A percentile compares a stretch with the other conserved stretches of the same genome.
Conservation (phyloP, 2,113 vertebrate species). For the Poecilia latipinna region DNA sequence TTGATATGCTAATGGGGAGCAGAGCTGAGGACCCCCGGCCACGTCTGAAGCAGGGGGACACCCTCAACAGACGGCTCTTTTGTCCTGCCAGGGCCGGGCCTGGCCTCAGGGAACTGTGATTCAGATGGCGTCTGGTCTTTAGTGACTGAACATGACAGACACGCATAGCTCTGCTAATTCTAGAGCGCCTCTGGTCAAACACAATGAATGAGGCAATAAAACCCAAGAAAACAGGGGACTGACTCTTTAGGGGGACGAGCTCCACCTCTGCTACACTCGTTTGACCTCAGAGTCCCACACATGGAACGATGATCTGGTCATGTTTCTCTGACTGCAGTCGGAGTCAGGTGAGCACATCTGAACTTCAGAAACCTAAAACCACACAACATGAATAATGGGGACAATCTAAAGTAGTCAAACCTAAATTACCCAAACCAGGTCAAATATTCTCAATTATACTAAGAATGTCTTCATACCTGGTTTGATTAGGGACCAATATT, state of each 20-base stretch:
- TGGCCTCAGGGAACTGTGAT: slow-evolving; percentile 66
- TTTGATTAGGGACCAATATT: too few species aligned
- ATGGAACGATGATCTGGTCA: slow-evolving; percentile 3
- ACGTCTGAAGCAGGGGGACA: slow-evolving; percentile 24
- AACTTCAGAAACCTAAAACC: not conserved
- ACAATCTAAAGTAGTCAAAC: too few species aligned
- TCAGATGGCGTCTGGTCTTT: slow-evolving; percentile 68
- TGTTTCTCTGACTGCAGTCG: not conserved
- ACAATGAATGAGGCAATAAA: slow-evolving; percentile 48
- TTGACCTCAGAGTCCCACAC: slow-evolving; percentile 32
- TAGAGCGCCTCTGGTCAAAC: slow-evolving; percentile 54
- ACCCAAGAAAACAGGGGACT: slow-evolving; percentile 31
- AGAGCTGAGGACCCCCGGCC: slow-evolving; percentile 30
- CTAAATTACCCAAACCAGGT: too few species aligned
- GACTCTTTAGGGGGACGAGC: slow-evolving; percentile 8
- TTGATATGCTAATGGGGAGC: slow-evolving; percentile 62
- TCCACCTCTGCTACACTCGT: slow-evolving; percentile 24
- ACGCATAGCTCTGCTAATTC: slow-evolving; percentile 57
- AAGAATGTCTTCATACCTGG: too few species aligned
- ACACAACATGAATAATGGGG: too few species aligned
- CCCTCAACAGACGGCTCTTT: slow-evolving; percentile 52
- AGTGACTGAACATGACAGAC: slow-evolving; percentile 63
- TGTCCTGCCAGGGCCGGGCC: slow-evolving; percentile 48
- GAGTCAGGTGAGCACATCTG: not conserved
- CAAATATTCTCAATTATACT: too few species aligned